These are phyloP conservation scores for Scolopax bukidnonensis DNA, from an alignment of 2,797 vertebrate genomes.

Conservation along the genomic window DNA sequence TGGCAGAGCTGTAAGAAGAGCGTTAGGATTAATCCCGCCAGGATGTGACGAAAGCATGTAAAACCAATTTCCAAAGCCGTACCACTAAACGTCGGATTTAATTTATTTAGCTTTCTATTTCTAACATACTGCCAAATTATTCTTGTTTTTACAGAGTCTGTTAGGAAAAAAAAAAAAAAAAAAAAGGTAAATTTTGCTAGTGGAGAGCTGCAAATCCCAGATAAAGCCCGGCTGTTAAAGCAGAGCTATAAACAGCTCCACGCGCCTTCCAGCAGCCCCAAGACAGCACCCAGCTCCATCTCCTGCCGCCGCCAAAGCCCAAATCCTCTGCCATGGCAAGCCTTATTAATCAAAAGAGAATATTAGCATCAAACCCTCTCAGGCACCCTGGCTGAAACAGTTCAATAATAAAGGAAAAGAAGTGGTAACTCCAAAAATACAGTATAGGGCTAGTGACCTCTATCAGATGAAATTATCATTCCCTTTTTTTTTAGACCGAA, in stretches of 20 bases:
- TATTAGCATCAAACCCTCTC: background rate
- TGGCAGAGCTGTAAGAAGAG: background rate
- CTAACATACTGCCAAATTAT: slow-evolving; percentile 31
- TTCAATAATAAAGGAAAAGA: background rate
- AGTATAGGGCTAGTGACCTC: background rate
- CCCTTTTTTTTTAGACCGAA: background rate
- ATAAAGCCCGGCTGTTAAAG: background rate
- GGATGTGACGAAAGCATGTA: slow-evolving; percentile 15
- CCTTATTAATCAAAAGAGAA: background rate
- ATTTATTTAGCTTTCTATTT: slow-evolving; percentile 25
- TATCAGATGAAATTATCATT: background rate
- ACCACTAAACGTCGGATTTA: slow-evolving; percentile 2
- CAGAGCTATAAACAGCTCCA: background rate
- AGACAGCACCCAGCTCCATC: accelerated
- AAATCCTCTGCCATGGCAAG: background rate
- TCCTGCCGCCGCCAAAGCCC: background rate
- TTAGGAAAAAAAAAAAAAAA: background rate
- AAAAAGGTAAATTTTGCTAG: background rate
- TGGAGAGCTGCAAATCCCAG: slow-evolving; percentile 8
- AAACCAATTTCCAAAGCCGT: slow-evolving; percentile 40
- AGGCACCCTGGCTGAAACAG: background rate
- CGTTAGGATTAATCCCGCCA: slow-evolving; percentile 36
- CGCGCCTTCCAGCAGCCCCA: background rate
- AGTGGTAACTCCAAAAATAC: accelerated
- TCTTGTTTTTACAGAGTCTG: slow-evolving; percentile 5